Conservation (phyloP, 1,140 invertebrate species). For the Gryon sp. region DNA sequence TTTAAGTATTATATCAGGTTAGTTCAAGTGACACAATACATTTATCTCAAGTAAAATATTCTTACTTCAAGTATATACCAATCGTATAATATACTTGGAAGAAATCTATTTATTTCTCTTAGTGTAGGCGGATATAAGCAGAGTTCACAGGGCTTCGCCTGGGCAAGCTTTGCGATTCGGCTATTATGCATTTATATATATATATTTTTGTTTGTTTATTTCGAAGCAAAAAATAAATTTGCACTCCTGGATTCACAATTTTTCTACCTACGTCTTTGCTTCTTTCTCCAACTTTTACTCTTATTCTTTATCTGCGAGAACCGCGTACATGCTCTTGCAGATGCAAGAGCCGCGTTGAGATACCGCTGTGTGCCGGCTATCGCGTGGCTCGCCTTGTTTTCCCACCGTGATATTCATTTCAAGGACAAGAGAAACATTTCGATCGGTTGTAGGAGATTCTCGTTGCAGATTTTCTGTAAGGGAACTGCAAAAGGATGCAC, state of each 20-base stretch:
- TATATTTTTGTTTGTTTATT: too few species aligned
- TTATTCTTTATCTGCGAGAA: conserved; percentile 56
- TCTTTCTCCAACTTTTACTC: conserved; percentile 60
- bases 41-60: too few species aligned
- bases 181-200: too few species aligned
- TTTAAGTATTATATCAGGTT: too few species aligned
- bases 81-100: too few species aligned
- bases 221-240: conserved; percentile 34
- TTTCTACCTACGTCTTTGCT: background rate
- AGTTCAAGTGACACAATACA: too few species aligned
- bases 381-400: conserved; percentile 63
- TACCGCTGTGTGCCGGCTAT: conserved; percentile 60
- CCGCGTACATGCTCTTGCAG: conserved; percentile 57
- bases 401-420: conserved; percentile 67
- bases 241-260: conserved; percentile 19
- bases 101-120: too few species aligned
- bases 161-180: too few species aligned
- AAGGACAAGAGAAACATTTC: conserved; percentile 72
- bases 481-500: conserved; percentile 65
- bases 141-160: too few species aligned
- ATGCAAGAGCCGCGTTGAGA: conserved; percentile 62
- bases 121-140: too few species aligned
- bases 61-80: too few species aligned
- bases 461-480: conserved; percentile 69
- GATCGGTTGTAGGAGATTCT: conserved; percentile 72